These are phyloP conservation scores for Argyresthia albistria DNA, from an alignment of 2,888 invertebrate species.

Conservation along the genomic window DNA sequence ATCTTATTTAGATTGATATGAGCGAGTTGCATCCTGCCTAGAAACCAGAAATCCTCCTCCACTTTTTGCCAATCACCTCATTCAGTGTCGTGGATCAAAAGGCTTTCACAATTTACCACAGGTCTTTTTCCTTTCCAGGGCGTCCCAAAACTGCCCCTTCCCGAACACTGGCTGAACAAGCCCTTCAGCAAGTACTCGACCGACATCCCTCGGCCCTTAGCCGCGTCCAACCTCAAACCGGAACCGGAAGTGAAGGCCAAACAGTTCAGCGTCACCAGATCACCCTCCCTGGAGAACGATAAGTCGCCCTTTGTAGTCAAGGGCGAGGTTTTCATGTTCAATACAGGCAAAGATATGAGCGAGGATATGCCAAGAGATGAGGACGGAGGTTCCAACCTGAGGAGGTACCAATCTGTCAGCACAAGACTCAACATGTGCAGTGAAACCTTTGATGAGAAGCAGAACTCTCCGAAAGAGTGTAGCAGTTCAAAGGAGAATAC, in stretches of 20 bases:
- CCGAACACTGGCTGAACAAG: conserved; percentile 58
- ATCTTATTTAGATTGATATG: too few species aligned
- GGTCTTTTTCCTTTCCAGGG: conserved; percentile 16
- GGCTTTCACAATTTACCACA: too few species aligned
- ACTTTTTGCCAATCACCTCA: not conserved
- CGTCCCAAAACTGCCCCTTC: conserved; percentile 16
- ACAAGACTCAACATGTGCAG: conserved; percentile 53
- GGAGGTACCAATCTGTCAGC: conserved; percentile 54
- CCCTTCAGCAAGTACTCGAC: conserved; percentile 51
- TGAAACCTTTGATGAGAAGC: conserved; percentile 42
- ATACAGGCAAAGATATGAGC: conserved; percentile 24
- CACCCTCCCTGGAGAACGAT: conserved; percentile 66
- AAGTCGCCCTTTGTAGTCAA: conserved; percentile 53
- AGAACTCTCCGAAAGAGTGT: conserved; percentile 58
- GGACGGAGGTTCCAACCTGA: conserved; percentile 38
- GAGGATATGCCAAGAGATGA: conserved; percentile 24
- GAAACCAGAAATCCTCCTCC: too few species aligned
- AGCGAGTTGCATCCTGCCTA: too few species aligned
- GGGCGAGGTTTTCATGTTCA: conserved; percentile 7
- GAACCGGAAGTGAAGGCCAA: conserved; percentile 47
- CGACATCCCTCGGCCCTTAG: conserved; percentile 47
- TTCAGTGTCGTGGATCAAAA: too few species aligned
- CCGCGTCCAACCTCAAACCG: conserved; percentile 34
- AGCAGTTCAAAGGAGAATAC: conserved; percentile 57
- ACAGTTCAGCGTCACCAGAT: conserved; percentile 57